Conservation (phyloP, 2,888 invertebrate genomes). For the Dicycla oo region DNA sequence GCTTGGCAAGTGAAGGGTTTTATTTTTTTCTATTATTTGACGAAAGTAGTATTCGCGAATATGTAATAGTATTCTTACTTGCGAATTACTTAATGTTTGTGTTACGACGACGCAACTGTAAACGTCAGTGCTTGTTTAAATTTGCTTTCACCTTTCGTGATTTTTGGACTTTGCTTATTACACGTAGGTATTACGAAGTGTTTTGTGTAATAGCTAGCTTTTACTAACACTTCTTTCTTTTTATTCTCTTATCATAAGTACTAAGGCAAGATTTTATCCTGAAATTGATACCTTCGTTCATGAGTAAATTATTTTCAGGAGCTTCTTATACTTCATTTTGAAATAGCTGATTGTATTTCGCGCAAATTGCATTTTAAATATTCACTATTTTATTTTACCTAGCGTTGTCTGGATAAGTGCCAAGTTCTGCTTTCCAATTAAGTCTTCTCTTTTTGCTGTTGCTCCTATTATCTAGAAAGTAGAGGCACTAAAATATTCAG, state of each 20-base stretch:
- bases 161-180: conserved; percentile 71
- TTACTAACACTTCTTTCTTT: conserved; percentile 6
- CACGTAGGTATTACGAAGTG: conserved; percentile 45
- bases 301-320: conserved; percentile 9
- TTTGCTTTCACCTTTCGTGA: conserved; percentile 83
- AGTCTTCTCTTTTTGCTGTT: conserved; percentile 47
- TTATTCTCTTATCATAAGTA: background rate
- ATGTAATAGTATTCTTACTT: conserved; percentile 77
- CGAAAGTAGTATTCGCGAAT: conserved; percentile 81
- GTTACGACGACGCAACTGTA: conserved; percentile 80
- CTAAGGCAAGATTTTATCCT: background rate
- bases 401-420: conserved; percentile 44
- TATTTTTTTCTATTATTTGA: conserved; percentile 70
- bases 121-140: conserved; percentile 78
- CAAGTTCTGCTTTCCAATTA: conserved; percentile 52
- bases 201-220: conserved; percentile 14
- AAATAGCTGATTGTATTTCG: conserved; percentile 24
- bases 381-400: conserved; percentile 46
- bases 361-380: conserved; percentile 44
- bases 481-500: conserved; percentile 31
- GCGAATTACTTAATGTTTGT: conserved; percentile 86
- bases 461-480: conserved; percentile 13
- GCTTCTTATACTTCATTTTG: conserved; percentile 7
- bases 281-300: background rate
- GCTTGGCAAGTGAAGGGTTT: conserved; percentile 61